A percentile compares a stretch with the other conserved stretches of the same genome.
phyloP scores from a whole-genome alignment of 2,113 vertebrate genomes.

The Peromyscus leucopus region DNA sequence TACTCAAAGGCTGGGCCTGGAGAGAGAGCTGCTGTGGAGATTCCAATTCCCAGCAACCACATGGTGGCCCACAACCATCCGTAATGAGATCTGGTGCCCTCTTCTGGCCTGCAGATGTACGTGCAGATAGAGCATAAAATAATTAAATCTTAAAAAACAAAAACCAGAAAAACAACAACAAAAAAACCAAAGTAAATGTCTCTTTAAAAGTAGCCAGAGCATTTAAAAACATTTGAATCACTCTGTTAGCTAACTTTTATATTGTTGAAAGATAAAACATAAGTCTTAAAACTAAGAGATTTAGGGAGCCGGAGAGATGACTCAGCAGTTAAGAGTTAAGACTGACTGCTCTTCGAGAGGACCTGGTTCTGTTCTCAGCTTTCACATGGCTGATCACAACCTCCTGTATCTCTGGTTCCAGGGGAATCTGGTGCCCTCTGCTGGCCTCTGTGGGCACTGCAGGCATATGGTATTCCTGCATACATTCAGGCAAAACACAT shows the following conservation, averaged over 20 bases:
- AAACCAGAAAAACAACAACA: too few species aligned
- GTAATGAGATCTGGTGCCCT: too few species aligned
- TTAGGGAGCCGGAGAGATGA: background rate
- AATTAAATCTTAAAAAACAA: too few species aligned
- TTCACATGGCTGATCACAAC: background rate
- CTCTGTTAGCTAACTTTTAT: constrained; percentile 6
- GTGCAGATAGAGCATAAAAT: too few species aligned
- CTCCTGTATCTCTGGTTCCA: too few species aligned
- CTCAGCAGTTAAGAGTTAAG: background rate
- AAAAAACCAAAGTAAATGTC: background rate
- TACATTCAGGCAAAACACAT: background rate
- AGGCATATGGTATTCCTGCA: background rate
- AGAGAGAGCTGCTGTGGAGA: too few species aligned
- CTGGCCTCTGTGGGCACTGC: background rate
- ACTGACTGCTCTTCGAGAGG: background rate
- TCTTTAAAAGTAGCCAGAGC: constrained; percentile 33
- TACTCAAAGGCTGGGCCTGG: background rate
- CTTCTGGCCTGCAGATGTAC: too few species aligned
- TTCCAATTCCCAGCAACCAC: too few species aligned
- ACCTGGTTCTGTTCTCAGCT: background rate
- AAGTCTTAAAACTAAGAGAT: background rate
- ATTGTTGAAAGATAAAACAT: background rate
- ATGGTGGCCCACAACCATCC: too few species aligned
- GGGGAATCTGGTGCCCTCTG: background rate
- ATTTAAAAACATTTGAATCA: constrained; percentile 12